Evolutionary conservation across 1,140 invertebrate species (phyloP).

Genomic region (Neomicropteryx cornuta): DNA sequence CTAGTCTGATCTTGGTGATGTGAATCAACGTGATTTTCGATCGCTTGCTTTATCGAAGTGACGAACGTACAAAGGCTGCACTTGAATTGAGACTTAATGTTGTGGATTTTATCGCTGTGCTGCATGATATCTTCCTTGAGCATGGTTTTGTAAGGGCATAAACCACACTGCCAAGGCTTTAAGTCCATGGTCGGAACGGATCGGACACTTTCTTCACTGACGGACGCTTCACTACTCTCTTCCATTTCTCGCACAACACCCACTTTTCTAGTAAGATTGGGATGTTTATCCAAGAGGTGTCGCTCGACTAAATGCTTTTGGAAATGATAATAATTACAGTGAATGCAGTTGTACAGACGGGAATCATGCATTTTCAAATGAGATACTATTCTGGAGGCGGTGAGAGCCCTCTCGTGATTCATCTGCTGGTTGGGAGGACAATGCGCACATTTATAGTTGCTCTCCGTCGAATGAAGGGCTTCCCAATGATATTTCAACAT

Average conservation of each 20-base stretch:
- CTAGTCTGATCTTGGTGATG: conserved; percentile 35
- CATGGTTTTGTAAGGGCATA: conserved; percentile 49
- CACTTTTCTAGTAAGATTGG: conserved; percentile 38
- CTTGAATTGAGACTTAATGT: conserved; percentile 53
- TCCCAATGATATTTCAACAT: conserved; percentile 62
- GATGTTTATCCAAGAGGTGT: conserved; percentile 52
- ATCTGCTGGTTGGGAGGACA: conserved; percentile 39
- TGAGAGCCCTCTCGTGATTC: conserved; percentile 22
- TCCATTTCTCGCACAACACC: conserved; percentile 44
- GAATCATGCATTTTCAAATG: conserved; percentile 68
- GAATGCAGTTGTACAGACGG: conserved; percentile 55
- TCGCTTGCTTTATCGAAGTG: conserved; percentile 39
- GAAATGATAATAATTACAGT: conserved; percentile 53
- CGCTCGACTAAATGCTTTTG: conserved; percentile 50
- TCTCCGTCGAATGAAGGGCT: conserved; percentile 48
- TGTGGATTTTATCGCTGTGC: conserved; percentile 45
- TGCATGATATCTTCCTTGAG: conserved; percentile 45
- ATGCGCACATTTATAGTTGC: conserved; percentile 55
- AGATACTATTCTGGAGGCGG: conserved; percentile 45
- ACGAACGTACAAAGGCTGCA: conserved; percentile 51
- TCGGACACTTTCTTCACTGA: conserved; percentile 2
- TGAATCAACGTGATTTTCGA: conserved; percentile 43
- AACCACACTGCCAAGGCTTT: conserved; percentile 57
- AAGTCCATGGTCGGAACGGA: conserved; percentile 32
- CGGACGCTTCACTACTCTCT: conserved; percentile 2